Base-by-base conservation (phyloP, 2,888 invertebrate species). In the Meta bourneti region DNA sequence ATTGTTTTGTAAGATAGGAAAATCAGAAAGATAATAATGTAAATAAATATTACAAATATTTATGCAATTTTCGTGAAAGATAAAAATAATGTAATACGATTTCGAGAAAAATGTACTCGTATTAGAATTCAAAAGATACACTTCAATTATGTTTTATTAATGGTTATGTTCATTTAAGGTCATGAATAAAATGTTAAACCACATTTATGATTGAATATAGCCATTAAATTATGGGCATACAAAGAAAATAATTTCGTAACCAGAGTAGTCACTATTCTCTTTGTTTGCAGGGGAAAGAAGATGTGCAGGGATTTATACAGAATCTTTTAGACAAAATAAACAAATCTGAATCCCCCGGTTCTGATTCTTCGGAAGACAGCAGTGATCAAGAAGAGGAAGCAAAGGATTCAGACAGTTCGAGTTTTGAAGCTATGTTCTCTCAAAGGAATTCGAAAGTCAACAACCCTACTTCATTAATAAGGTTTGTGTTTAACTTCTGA, bases 251-350 rank as follows among this genome's bases (percentile, higher is more conserved):
- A 61, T 9, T 61, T 9, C 11, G 8, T 16, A 61, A 61, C 11
- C 61, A 7, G 8, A 61, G 4, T 34, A 34, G 34, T 34, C 34
- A 34, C 34, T 4, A 34, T 34, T 34, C 1, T 34, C 34, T 34
- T 34, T 34, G 34, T 71, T 20, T 16, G 2, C 69, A 91, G 91
- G 91, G 91, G 2, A 82, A 91, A 0, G 19, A 77, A 11, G 91
- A 78, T 20, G 69, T 87, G 16, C 61, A 48, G 6, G 20, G 51
- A 6, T 91, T 72, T 19, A 49, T 91, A 5, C 71, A 84, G 49
- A 78, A 75, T 49, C 34, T 82, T 5, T 51, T n/a, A 2, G 52
- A 61, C 6, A n/a, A 20, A 7, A 13, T 13, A 34, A 61, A 34
- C 7, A 51, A 52, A 34, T 61, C 19, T 8, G 89, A 89, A 19